Evolutionary conservation across 2,113 vertebrate genomes (phyloP).

Genomic region (Empidonax alnorum): DNA sequence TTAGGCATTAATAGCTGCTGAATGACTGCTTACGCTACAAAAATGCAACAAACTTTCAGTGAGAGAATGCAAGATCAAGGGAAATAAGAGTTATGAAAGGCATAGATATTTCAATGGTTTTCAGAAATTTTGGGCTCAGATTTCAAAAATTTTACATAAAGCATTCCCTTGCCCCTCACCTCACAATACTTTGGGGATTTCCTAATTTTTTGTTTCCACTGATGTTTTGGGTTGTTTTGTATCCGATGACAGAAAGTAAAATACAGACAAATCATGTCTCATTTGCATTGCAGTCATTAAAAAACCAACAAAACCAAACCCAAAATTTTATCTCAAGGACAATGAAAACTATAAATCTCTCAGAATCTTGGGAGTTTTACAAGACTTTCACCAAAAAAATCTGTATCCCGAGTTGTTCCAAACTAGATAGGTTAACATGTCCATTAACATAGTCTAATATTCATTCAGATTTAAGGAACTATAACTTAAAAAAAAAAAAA

Average conservation of each 20-base stretch:
- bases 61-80: not conserved
- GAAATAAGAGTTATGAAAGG: not conserved
- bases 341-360: not conserved
- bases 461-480: not conserved
- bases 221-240: not conserved
- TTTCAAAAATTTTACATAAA: not conserved
- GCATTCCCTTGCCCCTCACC: rapidly evolving
- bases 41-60: not conserved
- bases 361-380: not conserved
- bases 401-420: rapidly evolving
- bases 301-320: not conserved
- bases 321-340: not conserved
- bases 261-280: not conserved
- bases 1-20: not conserved
- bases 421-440: not conserved
- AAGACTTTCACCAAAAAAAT: not conserved
- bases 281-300: not conserved
- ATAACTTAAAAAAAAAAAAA: not conserved
- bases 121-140: not conserved
- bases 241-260: not conserved
- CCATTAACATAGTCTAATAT: not conserved
- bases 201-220: not conserved
- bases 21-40: not conserved
- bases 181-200: not conserved
- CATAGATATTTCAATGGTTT: not conserved